These are phyloP conservation scores for Tragelaphus strepsiceros DNA, from an alignment of 2,113 vertebrate species.

Conservation along the genomic window DNA sequence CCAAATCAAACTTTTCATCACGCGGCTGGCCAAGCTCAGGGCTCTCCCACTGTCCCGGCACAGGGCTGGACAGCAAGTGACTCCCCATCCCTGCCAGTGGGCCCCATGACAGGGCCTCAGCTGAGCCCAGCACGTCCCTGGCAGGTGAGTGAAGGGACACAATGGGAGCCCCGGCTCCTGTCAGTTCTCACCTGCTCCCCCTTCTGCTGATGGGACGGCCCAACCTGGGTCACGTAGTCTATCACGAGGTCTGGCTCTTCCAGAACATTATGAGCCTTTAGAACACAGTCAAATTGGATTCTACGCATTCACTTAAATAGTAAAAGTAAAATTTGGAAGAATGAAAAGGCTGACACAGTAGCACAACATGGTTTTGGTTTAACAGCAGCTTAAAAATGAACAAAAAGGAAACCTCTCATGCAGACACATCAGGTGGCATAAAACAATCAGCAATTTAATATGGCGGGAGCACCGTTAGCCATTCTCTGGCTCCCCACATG, in stretches of 20 bases:
- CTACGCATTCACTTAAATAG: slow-evolving; percentile 82
- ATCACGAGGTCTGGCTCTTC: slow-evolving; percentile 20
- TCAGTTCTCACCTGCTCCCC: not conserved
- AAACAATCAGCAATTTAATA: slow-evolving; percentile 93
- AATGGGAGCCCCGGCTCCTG: not conserved
- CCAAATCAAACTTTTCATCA: slow-evolving; percentile 24
- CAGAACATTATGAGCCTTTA: slow-evolving; percentile 31
- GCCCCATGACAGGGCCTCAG: not conserved
- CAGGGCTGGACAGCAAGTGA: not conserved
- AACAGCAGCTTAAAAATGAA: slow-evolving; percentile 85
- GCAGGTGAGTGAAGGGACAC: not conserved
- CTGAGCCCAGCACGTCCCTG: not conserved
- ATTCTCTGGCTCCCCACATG: slow-evolving; percentile 76
- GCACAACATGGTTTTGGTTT: slow-evolving; percentile 85
- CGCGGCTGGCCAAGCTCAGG: not conserved
- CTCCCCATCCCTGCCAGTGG: not conserved
- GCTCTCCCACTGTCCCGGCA: not conserved
- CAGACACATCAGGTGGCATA: slow-evolving; percentile 86
- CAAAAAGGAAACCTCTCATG: slow-evolving; percentile 85
- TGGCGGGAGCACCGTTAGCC: slow-evolving; percentile 83
- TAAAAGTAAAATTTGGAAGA: slow-evolving; percentile 79
- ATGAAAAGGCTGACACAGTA: slow-evolving; percentile 80
- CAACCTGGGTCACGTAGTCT: not conserved
- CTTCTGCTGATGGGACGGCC: not conserved
- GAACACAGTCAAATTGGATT: slow-evolving; percentile 75